phyloP scores from a whole-genome alignment of 2,113 vertebrate species.

The Cryptotis parvus region DNA sequence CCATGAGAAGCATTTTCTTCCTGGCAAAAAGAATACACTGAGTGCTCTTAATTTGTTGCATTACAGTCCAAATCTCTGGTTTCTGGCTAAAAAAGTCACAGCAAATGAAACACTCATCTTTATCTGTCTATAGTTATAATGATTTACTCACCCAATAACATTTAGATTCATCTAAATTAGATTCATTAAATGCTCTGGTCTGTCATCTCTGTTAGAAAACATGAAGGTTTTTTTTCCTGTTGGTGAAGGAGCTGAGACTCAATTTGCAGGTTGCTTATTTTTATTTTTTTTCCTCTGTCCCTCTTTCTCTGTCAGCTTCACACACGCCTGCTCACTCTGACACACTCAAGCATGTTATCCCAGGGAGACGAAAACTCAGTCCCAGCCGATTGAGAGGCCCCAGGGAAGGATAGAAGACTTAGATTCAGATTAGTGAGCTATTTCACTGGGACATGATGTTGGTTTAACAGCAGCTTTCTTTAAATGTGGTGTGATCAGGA shows the following conservation, averaged over 20 bases:
- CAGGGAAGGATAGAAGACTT: background rate
- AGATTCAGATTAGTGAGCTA: slow-evolving; percentile 60
- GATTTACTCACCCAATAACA: slow-evolving; percentile 62
- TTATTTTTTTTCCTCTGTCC: background rate
- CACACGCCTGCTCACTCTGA: background rate
- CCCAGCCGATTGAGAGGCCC: background rate
- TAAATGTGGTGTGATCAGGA: slow-evolving; percentile 72
- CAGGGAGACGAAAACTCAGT: background rate
- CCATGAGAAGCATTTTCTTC: background rate
- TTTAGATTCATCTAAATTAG: slow-evolving; percentile 77
- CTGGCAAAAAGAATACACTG: background rate
- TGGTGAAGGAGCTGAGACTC: slow-evolving; percentile 53
- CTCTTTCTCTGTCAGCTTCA: background rate
- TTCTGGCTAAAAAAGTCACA: slow-evolving; percentile 46
- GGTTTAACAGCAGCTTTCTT: slow-evolving; percentile 78
- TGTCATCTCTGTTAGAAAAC: slow-evolving; percentile 70
- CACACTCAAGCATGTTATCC: background rate
- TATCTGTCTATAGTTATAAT: slow-evolving; percentile 51
- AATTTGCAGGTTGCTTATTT: slow-evolving; percentile 15
- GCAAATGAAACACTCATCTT: slow-evolving; percentile 43
- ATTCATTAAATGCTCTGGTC: slow-evolving; percentile 66
- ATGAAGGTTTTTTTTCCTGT: slow-evolving; percentile 67
- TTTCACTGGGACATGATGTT: slow-evolving; percentile 64
- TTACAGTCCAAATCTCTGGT: slow-evolving; percentile 15
- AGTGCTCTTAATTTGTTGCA: background rate